Evolutionary conservation across 2,113 vertebrate species (phyloP).

Genomic region (Anser cygnoides): DNA sequence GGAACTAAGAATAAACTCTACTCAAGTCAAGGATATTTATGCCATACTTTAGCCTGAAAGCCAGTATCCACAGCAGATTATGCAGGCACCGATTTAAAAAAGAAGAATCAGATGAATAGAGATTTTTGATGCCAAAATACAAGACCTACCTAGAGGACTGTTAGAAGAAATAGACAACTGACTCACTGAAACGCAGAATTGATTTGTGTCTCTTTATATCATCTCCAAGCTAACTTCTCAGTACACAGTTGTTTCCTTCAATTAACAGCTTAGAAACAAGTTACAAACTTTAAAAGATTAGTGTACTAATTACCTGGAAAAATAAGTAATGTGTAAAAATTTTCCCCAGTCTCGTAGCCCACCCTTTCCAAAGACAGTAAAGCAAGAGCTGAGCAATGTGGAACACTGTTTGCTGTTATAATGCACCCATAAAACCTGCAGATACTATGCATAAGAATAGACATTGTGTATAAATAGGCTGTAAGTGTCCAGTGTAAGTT

Average conservation of each 20-base stretch:
- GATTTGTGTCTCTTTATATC: not conserved
- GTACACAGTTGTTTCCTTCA: not conserved
- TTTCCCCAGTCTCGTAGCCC: not conserved
- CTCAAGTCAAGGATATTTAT: not conserved
- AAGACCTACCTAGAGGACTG: not conserved
- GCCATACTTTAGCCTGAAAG: not conserved
- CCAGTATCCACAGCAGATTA: not conserved
- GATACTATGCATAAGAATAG: fast-evolving
- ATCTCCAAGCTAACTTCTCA: not conserved
- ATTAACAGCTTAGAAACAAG: not conserved
- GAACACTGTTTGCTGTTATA: not conserved
- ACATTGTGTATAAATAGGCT: fast-evolving
- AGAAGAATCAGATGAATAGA: not conserved
- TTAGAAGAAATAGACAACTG: not conserved
- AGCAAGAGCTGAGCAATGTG: not conserved
- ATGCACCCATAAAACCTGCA: not conserved
- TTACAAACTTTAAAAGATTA: not conserved
- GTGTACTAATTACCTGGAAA: not conserved
- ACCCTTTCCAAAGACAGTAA: not conserved
- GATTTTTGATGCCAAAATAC: not conserved
- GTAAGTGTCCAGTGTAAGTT: not conserved
- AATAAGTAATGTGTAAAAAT: fast-evolving
- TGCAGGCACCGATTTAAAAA: not conserved
- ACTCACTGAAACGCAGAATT: not conserved
- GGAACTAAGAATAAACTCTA: not conserved